Evolutionary conservation across 2,797 vertebrate species (phyloP), one percentile per base, ranked within the genome.

Genomic region (Pantherophis alleghaniensis): DNA sequence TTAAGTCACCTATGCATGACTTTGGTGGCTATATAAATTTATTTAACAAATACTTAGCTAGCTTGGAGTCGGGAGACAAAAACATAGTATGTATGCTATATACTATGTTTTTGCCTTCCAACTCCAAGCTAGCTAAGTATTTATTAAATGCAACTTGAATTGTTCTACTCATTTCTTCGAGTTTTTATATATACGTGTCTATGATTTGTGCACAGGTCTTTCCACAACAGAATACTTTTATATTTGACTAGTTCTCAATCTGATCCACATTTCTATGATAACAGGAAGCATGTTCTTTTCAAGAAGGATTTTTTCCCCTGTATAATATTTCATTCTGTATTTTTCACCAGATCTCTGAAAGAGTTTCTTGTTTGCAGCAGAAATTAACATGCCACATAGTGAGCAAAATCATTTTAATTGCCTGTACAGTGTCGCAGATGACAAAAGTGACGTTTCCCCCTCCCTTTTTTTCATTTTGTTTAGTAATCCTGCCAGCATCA

Each of bases 401-500:
- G 60, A 96, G 88, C 90, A 92, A 92, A 89, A 87, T 53, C 53
- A 7, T 18, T 90, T 96, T 96, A 95, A 96, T 96, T 95, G 95
- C 79, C 92, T 92, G 57, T 90, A 94, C 87, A 91, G 47, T 92
- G 92, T 86, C 92, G 89, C 86, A 53, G 74, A 88, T 96, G 91
- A 92, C 90, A 95, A 96, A 86, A 96, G 95, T 96, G 56, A 96
- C 91, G 90, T 93, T 92, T 93, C 93, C 59, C 66, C 74, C 56
- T 92, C 91, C 93, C 51, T 94, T 94, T 74, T 74, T 95, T 92
- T 96, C 91, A 95, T 93, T 95, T 91, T 94, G 89, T 96, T 94
- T 98, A 99, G 99, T 99, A 96, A 99, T 99, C 97, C 98, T 99
- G 95, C 98, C 99, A 92, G 99, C 99, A 91, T 99, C 99, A 95